Base-by-base conservation (phyloP, 2,113 vertebrate species). In the Stercorarius parasiticus region DNA sequence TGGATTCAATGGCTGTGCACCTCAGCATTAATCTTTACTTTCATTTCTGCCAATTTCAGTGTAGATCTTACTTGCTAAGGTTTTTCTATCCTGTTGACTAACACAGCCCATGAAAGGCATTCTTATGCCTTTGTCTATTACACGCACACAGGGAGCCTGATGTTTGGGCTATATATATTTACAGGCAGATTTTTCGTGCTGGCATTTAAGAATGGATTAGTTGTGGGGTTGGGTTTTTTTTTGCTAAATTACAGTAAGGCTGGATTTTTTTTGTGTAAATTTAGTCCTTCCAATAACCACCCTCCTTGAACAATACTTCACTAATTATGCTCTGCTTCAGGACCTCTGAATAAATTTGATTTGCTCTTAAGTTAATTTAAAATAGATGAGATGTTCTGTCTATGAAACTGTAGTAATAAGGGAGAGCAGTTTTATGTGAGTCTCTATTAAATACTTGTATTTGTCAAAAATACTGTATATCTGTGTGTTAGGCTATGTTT, bases 291-390 rank as follows among this genome's bases (percentile, higher is more conserved):
- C 16, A 61, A 0, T 50, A 38, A 50, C 45, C 19, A 25, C 43
- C 6, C 20, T 89, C 21, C 15, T 30, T 74, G 22, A 55, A 38
- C 15, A 88, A 0, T 40, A 16, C 19, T 74, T 64, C 53, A 49
- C 27, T 92, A 72, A 79, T 72, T 69, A 36, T 65, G 47, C 49
- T 89, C 11, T 93, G 49, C 53, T 86, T 36, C 70, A 79, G 42
- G 10, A 59, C 91, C 34, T 85, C 69, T 67, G 61, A 95, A 89
- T 71, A 94, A 86, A 88, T 96, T 67, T 65, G 16, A 91, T 95
- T 93, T 96, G 13, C 15, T 81, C 27, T 55, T 93, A 85, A 86
- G 47, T 94, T 53, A 84, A 86, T 93, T 94, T 90, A 47, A 93
- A 94, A 93, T 67, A 89, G 34, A 77, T 77, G 27, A 65, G 50